Base-by-base conservation (phyloP, 2,797 vertebrate genomes). In the Percopsis omiscomaycus region DNA sequence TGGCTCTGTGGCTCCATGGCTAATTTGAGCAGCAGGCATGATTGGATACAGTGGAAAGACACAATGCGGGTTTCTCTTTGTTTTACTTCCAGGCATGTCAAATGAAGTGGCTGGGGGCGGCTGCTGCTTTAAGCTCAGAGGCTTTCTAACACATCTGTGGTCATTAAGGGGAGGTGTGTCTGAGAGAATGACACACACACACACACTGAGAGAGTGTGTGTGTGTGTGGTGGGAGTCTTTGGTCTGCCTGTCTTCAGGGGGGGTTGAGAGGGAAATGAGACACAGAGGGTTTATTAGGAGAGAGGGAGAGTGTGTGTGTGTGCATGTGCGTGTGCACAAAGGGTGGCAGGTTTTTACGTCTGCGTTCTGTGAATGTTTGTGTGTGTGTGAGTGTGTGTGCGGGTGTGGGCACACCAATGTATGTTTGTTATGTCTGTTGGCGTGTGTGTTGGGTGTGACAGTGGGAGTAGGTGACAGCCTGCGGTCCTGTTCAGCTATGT, bases 61-160 rank as follows among this genome's bases (percentile, higher is more conserved):
- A 87, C 84, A 89, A 83, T 84, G 65, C 79, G 79, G 81, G 69
- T 74, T 78, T 79, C 63, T 79, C 82, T 89, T 86, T 86, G 83
- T 84, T 88, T 89, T 81, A 71, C 69, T 77, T 64, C 53, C 67
- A 81, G 84, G 80, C 85, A 80, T 88, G 85, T 86, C 78, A 81
- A 86, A 88, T 87, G 76, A 85, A 89, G 75, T 74, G 80, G 74
- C 66, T 6, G 69, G 64, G 56, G 63, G 73, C 64, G 73, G 69
- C 57, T 64, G 78, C 79, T 62, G 72, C 77, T 79, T 84, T 75
- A 81, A 89, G 80, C 62, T 72, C 61, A 61, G 48, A 68, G 59
- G 77, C 80, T 74, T 78, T 82, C 85, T 80, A 82, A 87, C 77
- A 77, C 85, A 85, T 83, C 70, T 75, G 61, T 57, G 73, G 79